Evolutionary conservation across 2,888 invertebrate genomes (phyloP), one percentile per base, ranked within the genome.

Genomic region (Eupsilia transversa): DNA sequence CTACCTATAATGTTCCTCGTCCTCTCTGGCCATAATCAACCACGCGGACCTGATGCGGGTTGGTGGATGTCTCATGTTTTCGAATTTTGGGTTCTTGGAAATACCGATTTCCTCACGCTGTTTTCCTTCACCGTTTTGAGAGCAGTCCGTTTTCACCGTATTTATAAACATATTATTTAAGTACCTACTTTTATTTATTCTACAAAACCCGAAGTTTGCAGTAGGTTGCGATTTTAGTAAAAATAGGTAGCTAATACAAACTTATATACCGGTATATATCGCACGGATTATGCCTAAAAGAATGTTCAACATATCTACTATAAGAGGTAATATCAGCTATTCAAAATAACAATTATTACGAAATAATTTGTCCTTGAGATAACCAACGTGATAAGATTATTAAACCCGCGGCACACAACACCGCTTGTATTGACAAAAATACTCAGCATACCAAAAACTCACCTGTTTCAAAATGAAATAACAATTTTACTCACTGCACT

Each of bases 401-500:
- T 14, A 38, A 23, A 60, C 10, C 27, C 30, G 57, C n/a, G n/a
- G n/a, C n/a, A 14, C n/a, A 43, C 7, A 52, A 38, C 43, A 17
- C 0, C 14, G 20, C 10, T 35, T 20, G 30, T 14, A 38, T 17
- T 30, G 14, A 33, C 17, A 41, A 57, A 57, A 54, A 66, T 49
- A 49, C 1, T 20, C 0, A 41, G 9, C 1, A 17, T 14, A 20
- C 10, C 7, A 70, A 43, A 77, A 35, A 60, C 76, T 79, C 43
- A 76, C 76, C 72, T 33, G 27, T 20, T 54, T n/a, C n/a, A 67
- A 33, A 33, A 0, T 23, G 17, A n/a, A 49, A 49, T 33, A 23
- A 41, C 17, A 38, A 33, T 78, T 43, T 7, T 14, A 49, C 3
- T 33, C 79, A 70, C 79, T 61, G 33, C 60, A 75, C 43, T 46